Evolutionary conservation across 2,113 vertebrate species (phyloP), one percentile per base, ranked within the genome.

Genomic region (Cinclus mexicanus): DNA sequence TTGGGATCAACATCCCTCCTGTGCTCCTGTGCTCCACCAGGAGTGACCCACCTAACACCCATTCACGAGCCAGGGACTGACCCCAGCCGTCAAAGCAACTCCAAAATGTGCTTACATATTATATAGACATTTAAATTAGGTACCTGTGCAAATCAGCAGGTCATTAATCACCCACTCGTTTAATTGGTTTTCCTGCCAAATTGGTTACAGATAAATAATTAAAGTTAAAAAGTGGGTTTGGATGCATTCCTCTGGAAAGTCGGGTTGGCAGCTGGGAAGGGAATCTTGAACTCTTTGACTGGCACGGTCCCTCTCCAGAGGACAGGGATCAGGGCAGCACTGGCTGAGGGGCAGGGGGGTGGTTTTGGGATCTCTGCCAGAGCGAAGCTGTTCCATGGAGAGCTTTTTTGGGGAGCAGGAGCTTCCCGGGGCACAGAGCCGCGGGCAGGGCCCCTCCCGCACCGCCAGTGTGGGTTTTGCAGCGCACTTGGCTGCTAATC

Each of bases 191-290:
- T 92, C 86, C 94, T 97, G 95, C 96, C 97, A 97, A 97, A 97
- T 97, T 98, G 97, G 97, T 97, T 96, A 96, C 96, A 96, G 97
- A 97, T 97, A 97, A 97, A 97, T 97, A 97, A 97, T 97, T 97
- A 97, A 97, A 97, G 79, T 60, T 96, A 94, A 97, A 94, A 96
- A 95, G 95, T 93, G 74, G 93, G 52, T 96, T 96, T 96, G 96
- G 92, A 96, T 87, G 96, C 94, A 84, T 95, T 95, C 87, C 88
- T 72, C 85, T 96, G 95, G 89, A 97, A 97, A 97, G 96, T 19
- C 31, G 1, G 89, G 89, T 89, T 89, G 96, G 94, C 61, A 85
- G 79, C 95, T 78, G 83, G 84, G 59, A 91, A 69, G 74, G 57
- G 89, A 93, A 87, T 91, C 87, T 83, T 83, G n/a, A 87, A 71